phyloP scores from a whole-genome alignment of 2,113 vertebrate genomes.

The Cyprinus carpio region DNA sequence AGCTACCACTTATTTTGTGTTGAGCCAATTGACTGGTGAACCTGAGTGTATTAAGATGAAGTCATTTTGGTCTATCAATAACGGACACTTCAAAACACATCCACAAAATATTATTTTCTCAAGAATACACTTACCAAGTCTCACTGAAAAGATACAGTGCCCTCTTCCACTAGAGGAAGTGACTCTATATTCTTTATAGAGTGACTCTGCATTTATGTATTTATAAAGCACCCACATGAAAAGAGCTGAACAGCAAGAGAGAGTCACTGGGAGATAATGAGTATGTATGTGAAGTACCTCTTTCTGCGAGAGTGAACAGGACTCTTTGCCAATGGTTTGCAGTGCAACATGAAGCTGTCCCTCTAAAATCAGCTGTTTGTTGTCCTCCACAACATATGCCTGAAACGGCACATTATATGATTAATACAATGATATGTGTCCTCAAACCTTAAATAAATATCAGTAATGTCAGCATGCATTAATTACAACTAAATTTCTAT shows the following conservation, averaged over 20 bases:
- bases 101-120: neutral
- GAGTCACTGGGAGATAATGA: neutral
- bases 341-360: conserved; percentile 94
- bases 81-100: neutral
- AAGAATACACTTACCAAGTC: neutral
- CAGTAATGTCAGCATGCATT: neutral
- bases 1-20: neutral
- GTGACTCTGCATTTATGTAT: neutral
- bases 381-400: conserved; percentile 96
- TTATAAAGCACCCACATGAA: neutral
- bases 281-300: conserved; percentile 79
- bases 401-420: conserved; percentile 63
- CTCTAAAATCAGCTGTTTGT: conserved; percentile 93
- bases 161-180: neutral
- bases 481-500: neutral
- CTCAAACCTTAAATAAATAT: neutral
- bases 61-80: neutral
- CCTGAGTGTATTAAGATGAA: neutral
- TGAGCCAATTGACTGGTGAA: conserved; percentile 1
- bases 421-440: neutral
- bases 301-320: conserved; percentile 85
- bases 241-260: neutral
- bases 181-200: neutral
- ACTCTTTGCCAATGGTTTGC: conserved; percentile 86
- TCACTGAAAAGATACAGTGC: conserved; percentile 1